Evolutionary conservation across 2,888 invertebrate genomes (phyloP).

Genomic region (Eupithecia inturbata): DNA sequence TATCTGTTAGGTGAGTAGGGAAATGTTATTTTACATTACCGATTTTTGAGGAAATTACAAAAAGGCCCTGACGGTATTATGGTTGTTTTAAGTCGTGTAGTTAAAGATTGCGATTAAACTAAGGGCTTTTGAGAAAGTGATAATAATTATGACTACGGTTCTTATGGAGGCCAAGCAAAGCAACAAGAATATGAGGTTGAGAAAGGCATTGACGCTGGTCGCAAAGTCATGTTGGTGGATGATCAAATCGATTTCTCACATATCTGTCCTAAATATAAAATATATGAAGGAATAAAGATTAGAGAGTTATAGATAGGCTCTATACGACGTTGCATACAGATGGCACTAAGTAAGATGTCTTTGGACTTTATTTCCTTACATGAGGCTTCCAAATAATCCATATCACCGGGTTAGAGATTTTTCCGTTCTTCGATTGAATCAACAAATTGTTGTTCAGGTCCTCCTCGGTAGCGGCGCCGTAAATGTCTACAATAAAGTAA

Average conservation of each 20-base stretch:
- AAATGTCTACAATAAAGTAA: slow-evolving; percentile 61
- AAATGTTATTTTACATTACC: no score
- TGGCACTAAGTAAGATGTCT: no score
- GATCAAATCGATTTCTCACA: not conserved
- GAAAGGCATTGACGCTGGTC: not conserved
- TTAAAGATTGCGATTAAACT: no score
- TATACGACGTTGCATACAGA: no score
- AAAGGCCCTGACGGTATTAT: no score
- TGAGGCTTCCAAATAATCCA: slow-evolving; percentile 67
- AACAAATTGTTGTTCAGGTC: slow-evolving; percentile 64
- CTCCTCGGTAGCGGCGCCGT: slow-evolving; percentile 54
- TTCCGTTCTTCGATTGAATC: slow-evolving; percentile 46
- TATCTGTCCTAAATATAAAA: not conserved
- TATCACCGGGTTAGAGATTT: slow-evolving; percentile 56
- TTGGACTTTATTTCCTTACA: slow-evolving; percentile 52
- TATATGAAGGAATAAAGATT: no score
- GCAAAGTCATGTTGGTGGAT: not conserved
- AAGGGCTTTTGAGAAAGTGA: not conserved
- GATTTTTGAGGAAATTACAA: no score
- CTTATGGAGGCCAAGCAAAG: not conserved
- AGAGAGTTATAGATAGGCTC: no score
- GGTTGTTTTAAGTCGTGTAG: no score
- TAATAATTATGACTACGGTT: not conserved
- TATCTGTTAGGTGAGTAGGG: slow-evolving; percentile 16
- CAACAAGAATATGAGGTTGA: not conserved